Conservation (phyloP, 23 tunicate genomes). For the Corella eumyota region DNA sequence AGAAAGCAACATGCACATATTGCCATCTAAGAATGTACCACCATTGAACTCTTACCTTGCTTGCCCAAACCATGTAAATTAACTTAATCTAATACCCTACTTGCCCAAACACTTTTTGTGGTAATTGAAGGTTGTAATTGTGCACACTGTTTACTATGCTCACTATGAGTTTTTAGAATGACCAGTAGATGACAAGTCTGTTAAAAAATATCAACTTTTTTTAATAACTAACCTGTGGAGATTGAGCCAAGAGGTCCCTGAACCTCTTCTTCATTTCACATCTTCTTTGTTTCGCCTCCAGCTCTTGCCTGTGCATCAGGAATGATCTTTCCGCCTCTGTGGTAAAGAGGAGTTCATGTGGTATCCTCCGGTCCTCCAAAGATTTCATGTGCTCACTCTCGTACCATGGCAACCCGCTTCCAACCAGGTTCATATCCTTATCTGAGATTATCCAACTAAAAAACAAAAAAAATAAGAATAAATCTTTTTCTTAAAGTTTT, state of each 20-base stretch:
- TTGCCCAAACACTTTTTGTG: too few relatives aligned
- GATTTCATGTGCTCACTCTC: conserved; percentile 62
- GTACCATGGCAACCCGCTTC: conserved; percentile 58
- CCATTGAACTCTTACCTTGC: too few relatives aligned
- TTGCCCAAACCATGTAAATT: too few relatives aligned
- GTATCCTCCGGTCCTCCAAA: conserved; percentile 80
- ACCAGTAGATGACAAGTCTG: too few relatives aligned
- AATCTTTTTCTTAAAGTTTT: neutral
- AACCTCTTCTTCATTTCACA: conserved; percentile 42
- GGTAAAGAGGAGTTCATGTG: conserved; percentile 54
- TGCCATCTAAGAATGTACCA: too few relatives aligned
- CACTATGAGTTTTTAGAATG: too few relatives aligned
- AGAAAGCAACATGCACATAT: too few relatives aligned
- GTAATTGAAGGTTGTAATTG: too few relatives aligned
- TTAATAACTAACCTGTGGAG: conserved; percentile 53
- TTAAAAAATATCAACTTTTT: too few relatives aligned
- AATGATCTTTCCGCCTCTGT: conserved; percentile 60
- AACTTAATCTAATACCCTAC: too few relatives aligned
- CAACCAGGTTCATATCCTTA: conserved; percentile 10
- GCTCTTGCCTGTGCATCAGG: conserved; percentile 43
- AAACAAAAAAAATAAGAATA: too few relatives aligned
- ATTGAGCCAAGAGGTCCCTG: conserved; percentile 41
- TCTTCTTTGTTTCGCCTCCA: conserved; percentile 46
- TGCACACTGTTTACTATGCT: too few relatives aligned
- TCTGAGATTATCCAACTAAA: conserved; percentile 17